Percentiles rank a stretch among this genome's conserved stretches.
Evolutionary conservation across 2,113 vertebrate species (phyloP).

Genomic region (Trichechus manatus): DNA sequence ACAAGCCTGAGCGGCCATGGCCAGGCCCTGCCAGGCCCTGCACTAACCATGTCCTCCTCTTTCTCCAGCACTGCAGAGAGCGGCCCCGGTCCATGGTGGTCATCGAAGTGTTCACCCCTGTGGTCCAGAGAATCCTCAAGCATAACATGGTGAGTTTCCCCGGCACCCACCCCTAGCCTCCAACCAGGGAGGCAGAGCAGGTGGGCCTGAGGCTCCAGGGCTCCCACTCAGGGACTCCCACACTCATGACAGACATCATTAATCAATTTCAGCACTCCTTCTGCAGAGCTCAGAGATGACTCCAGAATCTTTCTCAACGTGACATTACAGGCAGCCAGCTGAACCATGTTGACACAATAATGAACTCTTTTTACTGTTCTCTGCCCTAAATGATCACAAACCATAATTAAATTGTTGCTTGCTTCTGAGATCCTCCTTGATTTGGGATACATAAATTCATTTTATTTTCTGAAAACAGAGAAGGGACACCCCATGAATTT

Average conservation of each 20-base stretch:
- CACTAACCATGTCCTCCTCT: not conserved
- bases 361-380: not conserved
- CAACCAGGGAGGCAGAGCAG: accelerated
- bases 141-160: slow-evolving; percentile 96
- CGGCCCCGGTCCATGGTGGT: slow-evolving; percentile 99
- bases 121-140: slow-evolving; percentile 99
- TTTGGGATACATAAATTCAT: not conserved
- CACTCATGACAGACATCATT: not conserved
- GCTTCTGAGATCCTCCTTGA: not conserved
- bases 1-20: accelerated
- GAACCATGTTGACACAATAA: accelerated
- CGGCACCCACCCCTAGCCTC: accelerated
- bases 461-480: not conserved
- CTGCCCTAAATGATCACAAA: not conserved
- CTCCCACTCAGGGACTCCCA: not conserved
- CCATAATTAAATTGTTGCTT: not conserved
- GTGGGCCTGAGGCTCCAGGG: accelerated
- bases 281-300: not conserved
- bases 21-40: accelerated
- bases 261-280: not conserved
- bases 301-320: not conserved
- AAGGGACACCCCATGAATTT: not conserved
- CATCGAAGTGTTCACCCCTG: slow-evolving; percentile 99
- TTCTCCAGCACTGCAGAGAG: slow-evolving; percentile 96
- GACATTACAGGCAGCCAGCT: no score